These are phyloP conservation scores for Cepaea nemoralis DNA, from an alignment of 1,140 invertebrate genomes.

Conservation along the genomic window DNA sequence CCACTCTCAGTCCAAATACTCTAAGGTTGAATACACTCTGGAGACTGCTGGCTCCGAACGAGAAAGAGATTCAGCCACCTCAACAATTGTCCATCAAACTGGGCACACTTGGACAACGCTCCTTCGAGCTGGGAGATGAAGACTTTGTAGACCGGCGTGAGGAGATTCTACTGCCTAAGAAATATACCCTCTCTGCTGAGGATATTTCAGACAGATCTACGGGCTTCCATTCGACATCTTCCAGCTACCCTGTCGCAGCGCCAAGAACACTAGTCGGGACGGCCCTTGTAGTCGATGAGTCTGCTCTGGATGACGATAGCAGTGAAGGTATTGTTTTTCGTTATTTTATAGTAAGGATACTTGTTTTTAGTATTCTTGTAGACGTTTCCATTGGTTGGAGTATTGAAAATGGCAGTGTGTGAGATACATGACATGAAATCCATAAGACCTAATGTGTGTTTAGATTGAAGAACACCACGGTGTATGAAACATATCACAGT, in stretches of 20 bases:
- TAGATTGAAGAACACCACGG: too few relatives aligned
- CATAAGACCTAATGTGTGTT: too few relatives aligned
- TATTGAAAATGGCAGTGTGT: too few relatives aligned
- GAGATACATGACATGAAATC: too few relatives aligned
- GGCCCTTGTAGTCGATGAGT: neutral
- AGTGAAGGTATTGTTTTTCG: neutral
- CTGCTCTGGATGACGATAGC: neutral
- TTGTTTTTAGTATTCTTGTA: too few relatives aligned
- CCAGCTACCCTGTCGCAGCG: neutral
- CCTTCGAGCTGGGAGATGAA: constrained; percentile 25
- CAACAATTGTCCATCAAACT: neutral
- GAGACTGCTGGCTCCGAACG: neutral
- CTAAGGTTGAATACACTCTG: neutral
- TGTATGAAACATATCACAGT: too few relatives aligned
- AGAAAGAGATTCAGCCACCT: neutral
- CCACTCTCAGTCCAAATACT: neutral
- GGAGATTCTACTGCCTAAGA: constrained; percentile 28
- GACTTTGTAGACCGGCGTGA: constrained; percentile 40
- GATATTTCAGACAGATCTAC: neutral
- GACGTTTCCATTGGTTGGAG: too few relatives aligned
- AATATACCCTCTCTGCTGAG: neutral
- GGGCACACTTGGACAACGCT: neutral
- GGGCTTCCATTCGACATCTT: constrained; percentile 1
- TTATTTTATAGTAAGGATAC: neutral
- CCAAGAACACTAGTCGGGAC: neutral